Conservation (phyloP, 1,140 invertebrate species). For the Drosophila athabasca region DNA sequence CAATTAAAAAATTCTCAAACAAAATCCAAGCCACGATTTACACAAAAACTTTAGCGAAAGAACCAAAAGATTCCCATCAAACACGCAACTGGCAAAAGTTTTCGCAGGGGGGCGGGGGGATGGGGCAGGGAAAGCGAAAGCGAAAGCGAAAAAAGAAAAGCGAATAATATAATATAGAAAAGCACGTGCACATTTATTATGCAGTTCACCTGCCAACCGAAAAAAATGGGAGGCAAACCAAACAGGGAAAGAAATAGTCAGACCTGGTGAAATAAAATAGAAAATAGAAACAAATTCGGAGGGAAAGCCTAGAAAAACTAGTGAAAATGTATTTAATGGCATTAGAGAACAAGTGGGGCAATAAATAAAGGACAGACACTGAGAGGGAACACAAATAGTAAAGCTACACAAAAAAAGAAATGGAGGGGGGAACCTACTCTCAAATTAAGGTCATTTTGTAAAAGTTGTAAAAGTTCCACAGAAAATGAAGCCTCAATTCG, state of each 20-base stretch:
- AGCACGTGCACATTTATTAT: constrained; percentile 42
- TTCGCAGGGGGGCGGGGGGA: constrained; percentile 9
- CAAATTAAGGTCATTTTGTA: constrained; percentile 22
- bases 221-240: constrained; percentile 7
- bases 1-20: constrained; percentile 38
- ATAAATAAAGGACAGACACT: constrained; percentile 33
- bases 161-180: constrained; percentile 17
- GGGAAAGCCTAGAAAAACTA: not conserved
- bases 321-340: constrained; percentile 21
- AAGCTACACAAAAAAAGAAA: not conserved
- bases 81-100: constrained; percentile 55
- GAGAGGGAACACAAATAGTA: constrained; percentile 1
- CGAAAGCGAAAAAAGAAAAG: constrained; percentile 9
- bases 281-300: constrained; percentile 11
- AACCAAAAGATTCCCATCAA: constrained; percentile 34
- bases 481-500: not conserved
- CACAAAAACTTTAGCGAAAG: constrained; percentile 19
- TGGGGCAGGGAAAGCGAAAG: not conserved
- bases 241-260: not conserved
- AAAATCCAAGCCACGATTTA: constrained; percentile 22
- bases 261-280: not conserved
- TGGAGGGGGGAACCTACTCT: not conserved
- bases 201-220: constrained; percentile 29
- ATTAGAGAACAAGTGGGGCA: constrained; percentile 33
- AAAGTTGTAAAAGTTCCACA: not conserved